Evolutionary conservation across 1,140 invertebrate genomes (phyloP), one percentile per base, ranked within the genome.

Genomic region (Brachionus koreanus): DNA sequence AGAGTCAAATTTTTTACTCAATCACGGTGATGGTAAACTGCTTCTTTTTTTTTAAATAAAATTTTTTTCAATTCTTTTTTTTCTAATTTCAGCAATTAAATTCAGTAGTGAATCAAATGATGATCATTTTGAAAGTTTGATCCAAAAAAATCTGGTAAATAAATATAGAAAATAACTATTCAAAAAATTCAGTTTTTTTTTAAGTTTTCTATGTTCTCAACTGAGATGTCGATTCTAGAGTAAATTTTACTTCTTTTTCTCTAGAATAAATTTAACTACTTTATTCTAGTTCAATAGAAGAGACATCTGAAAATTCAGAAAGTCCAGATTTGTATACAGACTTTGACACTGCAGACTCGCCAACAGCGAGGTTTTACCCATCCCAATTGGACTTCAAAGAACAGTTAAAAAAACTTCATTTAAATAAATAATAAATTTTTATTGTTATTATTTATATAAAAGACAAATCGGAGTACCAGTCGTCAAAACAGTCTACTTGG

Each of bases 381-480:
- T 88, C 91, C 83, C 86, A 90, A 85, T 88, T 92, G 84, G 91
- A 92, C 89, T 93, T 93, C 88, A 90, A 91, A 87, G 88, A 91
- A 86, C 91, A 91, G 92, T 92, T 88, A 89, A n/a, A 72, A 23
- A 83, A 25, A 52, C 52, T 72, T 69, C n/a, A 19, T 42, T 23
- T 46, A 25, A 52, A 9, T n/a, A 43, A 46, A 37, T 13, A 33
- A 37, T 61, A 25, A 83, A 82, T 86, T 84, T 85, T 84, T 79
- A 84, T 83, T 83, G 85, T 90, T 90, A 86, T n/a, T n/a, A n/a
- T n/a, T n/a, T n/a, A n/a, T n/a, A n/a, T n/a, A n/a, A n/a, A n/a
- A n/a, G 93, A 89, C 91, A 93, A 86, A 91, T 95, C 85, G 94
- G 94, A 82, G 91, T 94, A 87, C 93, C 94, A 39, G 91, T 92